Evolutionary conservation across 1,140 invertebrate species (phyloP).

Genomic region (Trichogramma pretiosum): DNA sequence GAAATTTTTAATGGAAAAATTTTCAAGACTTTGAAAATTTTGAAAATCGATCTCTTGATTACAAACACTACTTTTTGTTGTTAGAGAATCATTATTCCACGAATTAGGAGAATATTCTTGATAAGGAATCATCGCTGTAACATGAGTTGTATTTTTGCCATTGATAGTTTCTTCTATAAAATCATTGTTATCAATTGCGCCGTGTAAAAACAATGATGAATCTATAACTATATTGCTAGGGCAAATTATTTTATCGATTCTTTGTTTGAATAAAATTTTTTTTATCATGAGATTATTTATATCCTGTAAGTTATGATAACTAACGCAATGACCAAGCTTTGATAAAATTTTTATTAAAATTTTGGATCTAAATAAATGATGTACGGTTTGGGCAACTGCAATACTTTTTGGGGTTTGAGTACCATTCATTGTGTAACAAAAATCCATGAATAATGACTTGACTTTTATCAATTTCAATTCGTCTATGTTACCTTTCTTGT

Average conservation of each 20-base stretch:
- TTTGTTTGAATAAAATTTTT: neutral
- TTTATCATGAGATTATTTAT: neutral
- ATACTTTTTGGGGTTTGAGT: neutral
- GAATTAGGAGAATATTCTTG: neutral
- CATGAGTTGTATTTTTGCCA: constrained; percentile 4
- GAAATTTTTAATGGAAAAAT: neutral
- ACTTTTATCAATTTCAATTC: neutral
- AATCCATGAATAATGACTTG: neutral
- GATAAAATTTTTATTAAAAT: constrained; percentile 1
- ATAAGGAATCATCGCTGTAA: neutral
- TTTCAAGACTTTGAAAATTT: neutral
- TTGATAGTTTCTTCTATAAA: constrained; percentile 8
- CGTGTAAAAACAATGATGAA: constrained; percentile 7
- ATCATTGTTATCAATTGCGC: constrained; percentile 8
- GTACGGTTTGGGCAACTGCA: constrained; percentile 1
- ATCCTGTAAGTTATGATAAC: neutral
- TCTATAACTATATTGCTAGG: constrained; percentile 1
- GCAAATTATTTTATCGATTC: neutral
- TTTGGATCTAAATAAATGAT: neutral
- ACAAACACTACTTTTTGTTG: neutral
- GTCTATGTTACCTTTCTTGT: too few relatives aligned
- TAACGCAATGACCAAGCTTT: constrained; percentile 3
- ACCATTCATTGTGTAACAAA: neutral
- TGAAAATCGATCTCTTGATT: neutral
- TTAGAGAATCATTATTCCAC: neutral